Conservation (phyloP, 2,797 vertebrate species). For the Pangasius krempfi region DNA sequence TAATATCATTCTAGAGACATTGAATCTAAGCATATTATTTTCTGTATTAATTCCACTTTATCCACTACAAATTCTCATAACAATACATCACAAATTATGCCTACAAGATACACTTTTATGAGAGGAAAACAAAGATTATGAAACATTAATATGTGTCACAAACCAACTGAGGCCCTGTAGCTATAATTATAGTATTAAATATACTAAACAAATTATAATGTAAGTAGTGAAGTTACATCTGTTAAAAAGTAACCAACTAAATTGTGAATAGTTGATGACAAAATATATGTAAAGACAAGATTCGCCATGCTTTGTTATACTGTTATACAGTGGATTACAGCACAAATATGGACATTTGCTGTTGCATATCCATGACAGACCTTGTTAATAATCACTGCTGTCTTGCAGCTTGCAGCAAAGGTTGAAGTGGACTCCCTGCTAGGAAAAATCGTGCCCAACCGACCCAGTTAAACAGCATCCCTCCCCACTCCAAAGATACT, state of each 20-base stretch:
- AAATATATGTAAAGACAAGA: background rate
- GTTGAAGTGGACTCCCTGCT: constrained; percentile 33
- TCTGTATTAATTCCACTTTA: background rate
- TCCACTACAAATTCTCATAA: background rate
- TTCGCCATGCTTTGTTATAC: background rate
- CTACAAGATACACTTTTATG: constrained; percentile 37
- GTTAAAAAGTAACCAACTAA: background rate
- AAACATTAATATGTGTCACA: background rate
- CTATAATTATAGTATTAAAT: background rate
- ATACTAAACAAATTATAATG: background rate
- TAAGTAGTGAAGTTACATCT: constrained; percentile 20
- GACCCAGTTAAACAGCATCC: constrained; percentile 64
- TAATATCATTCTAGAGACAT: background rate
- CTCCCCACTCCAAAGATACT: constrained; percentile 61
- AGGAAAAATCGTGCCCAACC: constrained; percentile 35
- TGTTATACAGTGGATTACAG: background rate
- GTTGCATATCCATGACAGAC: background rate
- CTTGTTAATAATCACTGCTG: constrained; percentile 17
- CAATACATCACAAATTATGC: background rate
- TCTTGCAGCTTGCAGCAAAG: background rate
- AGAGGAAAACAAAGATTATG: constrained; percentile 34
- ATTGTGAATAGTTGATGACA: too few species aligned
- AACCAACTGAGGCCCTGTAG: background rate
- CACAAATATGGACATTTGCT: background rate
- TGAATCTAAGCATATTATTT: background rate